Percentiles rank a stretch among this genome's conserved stretches.
These are phyloP conservation scores for Plectropomus leopardus DNA, from an alignment of 2,113 vertebrate genomes.

Conservation along the genomic window DNA sequence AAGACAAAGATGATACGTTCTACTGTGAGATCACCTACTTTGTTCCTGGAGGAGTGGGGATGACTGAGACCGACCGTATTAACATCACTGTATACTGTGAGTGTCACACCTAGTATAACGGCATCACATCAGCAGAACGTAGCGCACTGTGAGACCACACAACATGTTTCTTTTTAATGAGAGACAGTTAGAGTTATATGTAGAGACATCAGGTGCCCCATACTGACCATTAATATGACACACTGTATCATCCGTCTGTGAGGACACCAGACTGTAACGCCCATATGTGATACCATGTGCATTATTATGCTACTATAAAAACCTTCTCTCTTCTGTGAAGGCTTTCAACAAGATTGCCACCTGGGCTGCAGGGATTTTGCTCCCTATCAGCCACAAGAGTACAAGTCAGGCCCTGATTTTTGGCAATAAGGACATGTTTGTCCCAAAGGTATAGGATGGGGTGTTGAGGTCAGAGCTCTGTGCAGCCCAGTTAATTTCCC, in stretches of 20 bases:
- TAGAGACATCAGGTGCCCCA: background rate
- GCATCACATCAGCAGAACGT: too few relatives aligned
- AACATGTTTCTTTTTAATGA: background rate
- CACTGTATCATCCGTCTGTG: background rate
- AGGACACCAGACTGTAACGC: background rate
- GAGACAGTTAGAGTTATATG: background rate
- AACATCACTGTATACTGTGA: conserved; percentile 89
- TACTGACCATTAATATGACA: background rate
- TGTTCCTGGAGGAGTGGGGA: conserved; percentile 67
- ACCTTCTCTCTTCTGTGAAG: too few relatives aligned
- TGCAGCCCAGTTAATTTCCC: too few relatives aligned
- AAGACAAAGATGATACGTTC: conserved; percentile 85
- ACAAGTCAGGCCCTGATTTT: too few relatives aligned
- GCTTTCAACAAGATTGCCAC: background rate
- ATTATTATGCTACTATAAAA: too few relatives aligned
- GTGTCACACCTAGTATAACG: conserved; percentile 54
- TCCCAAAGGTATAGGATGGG: too few relatives aligned
- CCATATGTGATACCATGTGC: too few relatives aligned
- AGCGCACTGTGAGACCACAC: background rate
- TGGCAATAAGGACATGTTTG: too few relatives aligned
- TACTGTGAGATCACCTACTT: conserved; percentile 90
- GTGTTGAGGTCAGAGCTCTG: too few relatives aligned
- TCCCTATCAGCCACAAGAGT: too few relatives aligned
- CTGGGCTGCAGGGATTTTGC: too few relatives aligned
- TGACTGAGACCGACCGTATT: conserved; percentile 76